Conservation (phyloP, 2,888 invertebrate species). For the Cistogaster globosa region DNA sequence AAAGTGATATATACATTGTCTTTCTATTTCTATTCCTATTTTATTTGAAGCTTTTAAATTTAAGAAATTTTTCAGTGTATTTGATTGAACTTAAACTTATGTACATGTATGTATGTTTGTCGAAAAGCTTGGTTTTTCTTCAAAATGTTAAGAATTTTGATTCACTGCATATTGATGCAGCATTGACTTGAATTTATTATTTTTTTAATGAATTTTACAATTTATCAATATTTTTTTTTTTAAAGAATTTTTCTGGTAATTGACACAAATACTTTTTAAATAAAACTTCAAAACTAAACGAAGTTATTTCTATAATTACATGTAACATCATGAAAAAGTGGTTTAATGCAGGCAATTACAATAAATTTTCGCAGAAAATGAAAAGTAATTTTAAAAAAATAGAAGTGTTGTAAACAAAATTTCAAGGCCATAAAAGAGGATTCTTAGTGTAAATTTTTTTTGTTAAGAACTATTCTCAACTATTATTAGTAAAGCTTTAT, state of each 20-base stretch:
- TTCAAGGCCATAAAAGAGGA: background rate
- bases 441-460: too few species aligned
- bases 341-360: slow-evolving; percentile 42
- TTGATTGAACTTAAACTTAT: background rate
- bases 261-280: slow-evolving; percentile 69
- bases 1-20: too few species aligned
- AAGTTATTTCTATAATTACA: slow-evolving; percentile 57
- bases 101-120: background rate
- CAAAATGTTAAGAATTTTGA: slow-evolving; percentile 57
- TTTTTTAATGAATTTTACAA: slow-evolving; percentile 27
- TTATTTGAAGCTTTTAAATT: too few species aligned
- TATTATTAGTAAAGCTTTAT: too few species aligned
- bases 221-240: slow-evolving; percentile 42
- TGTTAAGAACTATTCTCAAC: too few species aligned
- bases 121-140: background rate
- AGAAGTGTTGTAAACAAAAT: background rate
- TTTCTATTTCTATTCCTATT: too few species aligned
- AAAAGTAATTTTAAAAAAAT: slow-evolving; percentile 19
- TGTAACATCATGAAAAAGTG: slow-evolving; percentile 56
- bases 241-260: slow-evolving; percentile 53
- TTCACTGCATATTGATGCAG: slow-evolving; percentile 54
- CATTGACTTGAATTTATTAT: slow-evolving; percentile 44
- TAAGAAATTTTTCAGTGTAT: slow-evolving; percentile 8
- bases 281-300: slow-evolving; percentile 44
- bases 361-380: slow-evolving; percentile 35